Conservation (phyloP, 2,888 invertebrate species). For the Athrips mouffetella region DNA sequence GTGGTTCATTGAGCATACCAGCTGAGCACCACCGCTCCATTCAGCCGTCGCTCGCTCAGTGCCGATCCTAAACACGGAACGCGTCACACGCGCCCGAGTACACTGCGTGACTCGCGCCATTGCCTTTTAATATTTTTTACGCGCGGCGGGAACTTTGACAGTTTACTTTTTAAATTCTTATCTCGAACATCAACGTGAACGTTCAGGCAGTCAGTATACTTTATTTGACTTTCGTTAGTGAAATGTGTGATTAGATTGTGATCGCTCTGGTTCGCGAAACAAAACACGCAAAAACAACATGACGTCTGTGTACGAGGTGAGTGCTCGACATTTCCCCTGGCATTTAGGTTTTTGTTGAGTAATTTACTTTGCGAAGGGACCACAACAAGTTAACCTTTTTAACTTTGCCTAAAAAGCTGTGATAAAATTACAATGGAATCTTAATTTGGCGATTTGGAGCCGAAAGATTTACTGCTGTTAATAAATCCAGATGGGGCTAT, state of each 20-base stretch:
- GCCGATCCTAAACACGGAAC: constrained; percentile 68
- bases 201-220: not conserved
- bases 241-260: constrained; percentile 66
- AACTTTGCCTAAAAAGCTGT: constrained; percentile 14
- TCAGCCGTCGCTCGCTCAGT: constrained; percentile 62
- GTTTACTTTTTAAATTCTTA: constrained; percentile 30
- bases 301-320: constrained; percentile 74
- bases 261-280: constrained; percentile 47
- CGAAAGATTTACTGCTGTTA: constrained; percentile 13
- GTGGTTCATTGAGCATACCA: constrained; percentile 74
- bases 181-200: constrained; percentile 6
- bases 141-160: constrained; percentile 60
- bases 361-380: constrained; percentile 48
- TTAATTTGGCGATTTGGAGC: constrained; percentile 13
- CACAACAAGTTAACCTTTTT: constrained; percentile 34
- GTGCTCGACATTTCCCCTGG: constrained; percentile 67
- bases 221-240: constrained; percentile 31
- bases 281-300: constrained; percentile 52
- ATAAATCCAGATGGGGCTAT: constrained; percentile 22
- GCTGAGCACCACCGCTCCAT: constrained; percentile 60
- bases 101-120: constrained; percentile 46
- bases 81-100: constrained; percentile 63
- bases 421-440: constrained; percentile 13
- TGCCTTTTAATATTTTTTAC: constrained; percentile 45
- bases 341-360: constrained; percentile 67